Percentiles rank a stretch among this genome's conserved stretches.
Evolutionary conservation across 2,113 vertebrate genomes (phyloP).

Genomic region (Thunnus maccoyii): DNA sequence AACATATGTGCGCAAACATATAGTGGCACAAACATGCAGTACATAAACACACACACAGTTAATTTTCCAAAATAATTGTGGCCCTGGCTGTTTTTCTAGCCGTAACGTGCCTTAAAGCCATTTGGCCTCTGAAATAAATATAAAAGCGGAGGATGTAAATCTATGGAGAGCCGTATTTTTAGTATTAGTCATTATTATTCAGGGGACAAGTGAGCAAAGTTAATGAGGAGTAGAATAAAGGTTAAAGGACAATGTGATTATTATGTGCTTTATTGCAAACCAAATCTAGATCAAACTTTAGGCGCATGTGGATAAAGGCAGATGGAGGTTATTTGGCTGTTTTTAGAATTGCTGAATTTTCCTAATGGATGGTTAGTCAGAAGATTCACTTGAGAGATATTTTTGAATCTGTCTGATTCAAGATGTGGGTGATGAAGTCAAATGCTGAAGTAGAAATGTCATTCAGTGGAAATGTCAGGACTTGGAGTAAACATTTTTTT

Average conservation of each 20-base stretch:
- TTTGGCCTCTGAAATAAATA: slow-evolving; percentile 29
- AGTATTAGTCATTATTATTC: slow-evolving; percentile 39
- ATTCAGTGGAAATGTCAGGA: slow-evolving; percentile 44
- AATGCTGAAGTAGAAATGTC: slow-evolving; percentile 51
- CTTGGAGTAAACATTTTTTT: slow-evolving; percentile 19
- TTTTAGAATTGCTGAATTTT: slow-evolving; percentile 32
- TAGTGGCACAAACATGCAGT: not conserved
- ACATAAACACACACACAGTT: not conserved
- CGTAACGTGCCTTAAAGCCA: slow-evolving; percentile 30
- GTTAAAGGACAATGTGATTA: slow-evolving; percentile 33
- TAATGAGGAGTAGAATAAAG: slow-evolving; percentile 29
- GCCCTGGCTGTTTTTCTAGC: not conserved
- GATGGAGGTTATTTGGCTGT: not conserved
- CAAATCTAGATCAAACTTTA: slow-evolving; percentile 29
- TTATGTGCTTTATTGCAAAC: slow-evolving; percentile 30
- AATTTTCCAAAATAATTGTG: slow-evolving; percentile 2
- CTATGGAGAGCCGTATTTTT: slow-evolving; percentile 34
- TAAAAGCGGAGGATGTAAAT: slow-evolving; percentile 27
- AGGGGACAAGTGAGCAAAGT: slow-evolving; percentile 23
- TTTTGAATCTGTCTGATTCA: slow-evolving; percentile 35
- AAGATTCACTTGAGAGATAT: slow-evolving; percentile 14
- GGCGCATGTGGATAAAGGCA: slow-evolving; percentile 4
- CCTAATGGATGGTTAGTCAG: slow-evolving; percentile 24
- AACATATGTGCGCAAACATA: not conserved
- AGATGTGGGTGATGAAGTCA: slow-evolving; percentile 48